phyloP scores from a whole-genome alignment of 2,797 vertebrate genomes.

The Lophotriccus pileatus region DNA sequence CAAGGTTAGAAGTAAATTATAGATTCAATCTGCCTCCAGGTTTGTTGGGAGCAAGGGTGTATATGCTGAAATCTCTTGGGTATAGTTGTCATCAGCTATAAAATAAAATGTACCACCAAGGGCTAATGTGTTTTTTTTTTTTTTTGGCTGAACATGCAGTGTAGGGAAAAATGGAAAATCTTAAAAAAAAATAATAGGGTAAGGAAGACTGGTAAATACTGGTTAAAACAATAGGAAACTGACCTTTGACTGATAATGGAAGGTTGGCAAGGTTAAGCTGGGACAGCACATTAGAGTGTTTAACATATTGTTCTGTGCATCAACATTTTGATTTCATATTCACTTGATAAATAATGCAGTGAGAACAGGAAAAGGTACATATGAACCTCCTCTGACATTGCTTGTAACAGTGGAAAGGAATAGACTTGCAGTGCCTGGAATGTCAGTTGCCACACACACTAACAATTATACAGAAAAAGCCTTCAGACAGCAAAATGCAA shows the following conservation, averaged over 20 bases:
- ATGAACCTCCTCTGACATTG: conserved; percentile 45
- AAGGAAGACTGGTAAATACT: neutral
- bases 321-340: conserved; percentile 49
- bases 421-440: neutral
- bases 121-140: neutral
- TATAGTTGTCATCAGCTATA: neutral
- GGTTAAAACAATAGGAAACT: neutral
- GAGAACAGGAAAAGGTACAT: conserved; percentile 54
- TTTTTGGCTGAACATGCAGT: neutral
- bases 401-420: conserved; percentile 25
- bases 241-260: neutral
- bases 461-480: conserved; percentile 44
- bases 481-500: conserved; percentile 47
- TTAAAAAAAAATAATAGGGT: neutral
- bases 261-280: neutral
- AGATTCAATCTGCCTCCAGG: conserved; percentile 32
- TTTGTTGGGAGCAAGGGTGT: conserved; percentile 4
- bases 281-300: neutral
- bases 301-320: conserved; percentile 43
- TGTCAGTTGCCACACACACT: conserved; percentile 34
- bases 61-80: conserved; percentile 27
- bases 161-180: neutral
- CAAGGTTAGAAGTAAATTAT: conserved; percentile 47
- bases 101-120: conserved; percentile 3
- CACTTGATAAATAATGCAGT: conserved; percentile 67